Conservation (phyloP, 2,797 vertebrate species). For the Sebastolobus alascanus region DNA sequence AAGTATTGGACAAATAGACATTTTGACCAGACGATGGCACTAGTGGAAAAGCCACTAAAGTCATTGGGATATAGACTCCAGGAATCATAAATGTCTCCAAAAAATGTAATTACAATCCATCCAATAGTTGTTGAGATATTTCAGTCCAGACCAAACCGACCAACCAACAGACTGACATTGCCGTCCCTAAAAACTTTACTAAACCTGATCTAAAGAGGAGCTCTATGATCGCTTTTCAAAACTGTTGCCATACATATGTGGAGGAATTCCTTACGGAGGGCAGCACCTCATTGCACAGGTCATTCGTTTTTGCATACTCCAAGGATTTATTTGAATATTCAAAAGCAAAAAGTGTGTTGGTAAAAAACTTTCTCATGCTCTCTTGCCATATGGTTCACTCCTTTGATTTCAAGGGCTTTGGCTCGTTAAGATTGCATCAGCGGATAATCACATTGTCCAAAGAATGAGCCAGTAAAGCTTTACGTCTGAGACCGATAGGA, state of each 20-base stretch:
- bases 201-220: neutral
- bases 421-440: conserved; percentile 59
- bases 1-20: too few relatives aligned
- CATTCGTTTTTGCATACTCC: conserved; percentile 37
- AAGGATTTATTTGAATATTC: conserved; percentile 60
- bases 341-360: conserved; percentile 25
- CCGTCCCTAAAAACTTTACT: neutral
- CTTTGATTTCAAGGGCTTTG: conserved; percentile 33
- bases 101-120: too few relatives aligned
- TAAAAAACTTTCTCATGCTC: conserved; percentile 63
- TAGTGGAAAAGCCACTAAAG: too few relatives aligned
- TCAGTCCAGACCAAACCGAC: neutral
- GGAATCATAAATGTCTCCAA: too few relatives aligned
- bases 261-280: conserved; percentile 2
- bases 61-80: too few relatives aligned
- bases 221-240: neutral
- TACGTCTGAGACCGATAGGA: conserved; percentile 40
- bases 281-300: neutral
- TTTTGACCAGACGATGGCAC: too few relatives aligned
- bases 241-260: neutral
- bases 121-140: neutral
- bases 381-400: conserved; percentile 43
- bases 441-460: conserved; percentile 48
- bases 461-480: conserved; percentile 53
- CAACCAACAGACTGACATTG: rapidly evolving